phyloP scores from a whole-genome alignment of 2,888 invertebrate species.

The Macaria notata region DNA sequence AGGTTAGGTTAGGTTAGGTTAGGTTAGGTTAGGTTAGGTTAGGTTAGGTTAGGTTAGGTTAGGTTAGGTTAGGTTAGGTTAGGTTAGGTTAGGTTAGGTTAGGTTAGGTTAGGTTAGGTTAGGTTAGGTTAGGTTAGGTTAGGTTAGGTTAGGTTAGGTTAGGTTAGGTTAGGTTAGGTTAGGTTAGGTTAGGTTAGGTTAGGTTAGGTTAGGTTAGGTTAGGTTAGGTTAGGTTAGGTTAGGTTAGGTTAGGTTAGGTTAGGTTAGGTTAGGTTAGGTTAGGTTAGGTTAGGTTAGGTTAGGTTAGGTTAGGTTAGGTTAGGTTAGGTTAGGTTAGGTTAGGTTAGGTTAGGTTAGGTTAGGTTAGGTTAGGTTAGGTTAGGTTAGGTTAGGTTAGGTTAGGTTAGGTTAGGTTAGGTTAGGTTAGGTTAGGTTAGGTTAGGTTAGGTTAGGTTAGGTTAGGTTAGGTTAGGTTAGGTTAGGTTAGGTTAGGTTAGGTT shows the following conservation, averaged over 20 bases:
- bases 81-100: slow-evolving; percentile 31
- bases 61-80: slow-evolving; percentile 32
- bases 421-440: slow-evolving; percentile 45
- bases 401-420: slow-evolving; percentile 41
- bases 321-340: slow-evolving; percentile 24
- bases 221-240: slow-evolving; percentile 41
- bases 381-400: slow-evolving; percentile 42
- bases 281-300: slow-evolving; percentile 45
- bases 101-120: slow-evolving; percentile 34
- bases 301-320: slow-evolving; percentile 41
- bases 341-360: slow-evolving; percentile 24
- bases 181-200: slow-evolving; percentile 24
- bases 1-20: slow-evolving; percentile 26
- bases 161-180: slow-evolving; percentile 39
- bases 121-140: slow-evolving; percentile 39
- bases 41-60: slow-evolving; percentile 29
- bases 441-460: slow-evolving; percentile 41
- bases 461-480: slow-evolving; percentile 25
- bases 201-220: slow-evolving; percentile 24
- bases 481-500: slow-evolving; percentile 25
- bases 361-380: slow-evolving; percentile 41
- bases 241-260: slow-evolving; percentile 42
- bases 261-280: slow-evolving; percentile 41
- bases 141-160: slow-evolving; percentile 35
- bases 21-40: slow-evolving; percentile 25